Evolutionary conservation across 2,797 vertebrate species (phyloP).

Genomic region (Peromyscus melanophrys): DNA sequence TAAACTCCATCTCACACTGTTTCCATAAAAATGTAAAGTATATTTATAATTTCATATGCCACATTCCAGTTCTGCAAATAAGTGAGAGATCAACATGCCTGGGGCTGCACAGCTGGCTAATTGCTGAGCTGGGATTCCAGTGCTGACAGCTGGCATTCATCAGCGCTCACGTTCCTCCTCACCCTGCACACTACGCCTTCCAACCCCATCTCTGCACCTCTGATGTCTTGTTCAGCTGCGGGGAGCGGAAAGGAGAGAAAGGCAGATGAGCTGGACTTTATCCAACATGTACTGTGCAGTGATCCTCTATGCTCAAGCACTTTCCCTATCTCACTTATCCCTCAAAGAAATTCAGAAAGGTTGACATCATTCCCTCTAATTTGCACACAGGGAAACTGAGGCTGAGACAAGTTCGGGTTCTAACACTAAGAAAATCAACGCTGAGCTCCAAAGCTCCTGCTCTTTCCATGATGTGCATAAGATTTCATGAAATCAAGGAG

Average conservation of each 20-base stretch:
- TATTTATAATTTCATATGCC: constrained; percentile 71
- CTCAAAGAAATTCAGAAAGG: constrained; percentile 16
- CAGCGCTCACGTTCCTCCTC: neutral
- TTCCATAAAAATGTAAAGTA: constrained; percentile 59
- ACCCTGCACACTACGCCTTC: neutral
- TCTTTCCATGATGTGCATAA: neutral
- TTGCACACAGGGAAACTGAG: neutral
- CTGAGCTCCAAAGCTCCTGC: neutral
- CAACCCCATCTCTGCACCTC: neutral
- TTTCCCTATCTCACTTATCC: neutral
- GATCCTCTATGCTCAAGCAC: neutral
- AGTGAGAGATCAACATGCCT: constrained; percentile 64
- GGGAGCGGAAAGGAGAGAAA: neutral
- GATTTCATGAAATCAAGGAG: neutral
- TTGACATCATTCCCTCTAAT: neutral
- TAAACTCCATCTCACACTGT: neutral
- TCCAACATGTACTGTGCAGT: neutral
- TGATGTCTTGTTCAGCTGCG: neutral
- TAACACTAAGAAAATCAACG: neutral
- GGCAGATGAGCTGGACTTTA: neutral
- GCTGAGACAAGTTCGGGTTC: neutral
- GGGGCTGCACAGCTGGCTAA: constrained; percentile 59
- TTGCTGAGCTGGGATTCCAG: constrained; percentile 54
- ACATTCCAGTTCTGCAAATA: constrained; percentile 1
- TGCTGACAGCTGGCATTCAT: constrained; percentile 41